These are phyloP conservation scores for Lasioglossum baleicum DNA, from an alignment of 1,140 invertebrate species.

Conservation along the genomic window DNA sequence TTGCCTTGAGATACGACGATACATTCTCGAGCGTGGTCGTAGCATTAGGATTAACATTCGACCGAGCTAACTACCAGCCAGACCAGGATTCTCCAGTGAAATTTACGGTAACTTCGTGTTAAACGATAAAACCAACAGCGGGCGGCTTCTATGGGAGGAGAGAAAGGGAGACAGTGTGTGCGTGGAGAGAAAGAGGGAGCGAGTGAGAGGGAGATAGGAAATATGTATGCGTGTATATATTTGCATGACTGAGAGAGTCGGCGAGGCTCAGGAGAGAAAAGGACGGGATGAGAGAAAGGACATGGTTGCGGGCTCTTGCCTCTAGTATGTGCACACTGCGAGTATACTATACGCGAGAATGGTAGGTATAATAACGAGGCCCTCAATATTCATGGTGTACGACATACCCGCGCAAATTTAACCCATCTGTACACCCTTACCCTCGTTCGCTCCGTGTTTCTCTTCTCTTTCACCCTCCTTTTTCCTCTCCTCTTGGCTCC, in stretches of 20 bases:
- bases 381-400: constrained; percentile 77
- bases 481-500: constrained; percentile 15
- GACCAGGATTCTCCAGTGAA: constrained; percentile 58
- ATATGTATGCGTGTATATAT: constrained; percentile 31
- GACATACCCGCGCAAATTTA: constrained; percentile 76
- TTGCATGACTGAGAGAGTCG: constrained; percentile 28
- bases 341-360: constrained; percentile 63
- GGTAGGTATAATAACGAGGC: constrained; percentile 73
- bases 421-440: constrained; percentile 64
- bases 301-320: constrained; percentile 44
- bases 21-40: constrained; percentile 40
- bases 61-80: constrained; percentile 64
- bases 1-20: constrained; percentile 42
- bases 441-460: constrained; percentile 46
- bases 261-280: constrained; percentile 6
- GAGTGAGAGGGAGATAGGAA: constrained; percentile 19
- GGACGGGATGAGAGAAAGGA: constrained; percentile 25
- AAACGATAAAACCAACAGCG: constrained; percentile 72
- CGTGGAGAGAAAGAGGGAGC: constrained; percentile 5
- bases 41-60: constrained; percentile 66
- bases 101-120: constrained; percentile 72
- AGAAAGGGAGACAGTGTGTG: background rate
- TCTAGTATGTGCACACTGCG: constrained; percentile 59
- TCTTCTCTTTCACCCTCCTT: constrained; percentile 50
- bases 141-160: constrained; percentile 24